A percentile compares a stretch with the other conserved stretches of the same genome.
Conservation (phyloP, 1,140 invertebrate genomes). For the Cydia strobilella region DNA sequence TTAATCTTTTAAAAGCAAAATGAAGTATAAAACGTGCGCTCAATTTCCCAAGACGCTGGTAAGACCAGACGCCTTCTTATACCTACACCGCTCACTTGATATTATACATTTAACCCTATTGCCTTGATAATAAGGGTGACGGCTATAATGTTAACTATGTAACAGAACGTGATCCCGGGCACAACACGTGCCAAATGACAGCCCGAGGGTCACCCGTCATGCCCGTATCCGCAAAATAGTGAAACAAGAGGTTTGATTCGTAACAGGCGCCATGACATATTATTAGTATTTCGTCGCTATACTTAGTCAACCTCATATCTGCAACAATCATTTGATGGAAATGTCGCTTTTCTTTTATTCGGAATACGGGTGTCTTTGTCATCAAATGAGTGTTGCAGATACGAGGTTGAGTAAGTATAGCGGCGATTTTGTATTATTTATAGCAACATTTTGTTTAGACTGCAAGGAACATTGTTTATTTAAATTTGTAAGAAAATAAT, state of each 20-base stretch:
- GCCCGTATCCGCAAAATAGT: constrained; percentile 11
- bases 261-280: background rate
- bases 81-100: background rate
- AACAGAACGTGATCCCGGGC: background rate
- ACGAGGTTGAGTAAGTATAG: too few relatives aligned
- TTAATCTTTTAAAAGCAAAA: constrained; percentile 12
- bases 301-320: too few relatives aligned
- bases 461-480: too few relatives aligned
- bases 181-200: constrained; percentile 8
- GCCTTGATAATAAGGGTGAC: background rate
- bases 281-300: too few relatives aligned
- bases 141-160: background rate
- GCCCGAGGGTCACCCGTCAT: constrained; percentile 9
- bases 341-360: too few relatives aligned
- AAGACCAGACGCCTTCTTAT: background rate
- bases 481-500: too few relatives aligned
- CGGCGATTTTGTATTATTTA: too few relatives aligned
- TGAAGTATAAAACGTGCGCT: background rate
- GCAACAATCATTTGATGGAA: too few relatives aligned
- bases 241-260: constrained; percentile 10
- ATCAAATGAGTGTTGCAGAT: too few relatives aligned
- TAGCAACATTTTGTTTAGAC: too few relatives aligned
- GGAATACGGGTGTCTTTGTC: too few relatives aligned
- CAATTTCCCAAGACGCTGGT: background rate
- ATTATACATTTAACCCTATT: background rate